Evolutionary conservation across 64 coral and sea anemone species (phyloP), one percentile per base, ranked within the genome.

Genomic region (Montipora foliosa): DNA sequence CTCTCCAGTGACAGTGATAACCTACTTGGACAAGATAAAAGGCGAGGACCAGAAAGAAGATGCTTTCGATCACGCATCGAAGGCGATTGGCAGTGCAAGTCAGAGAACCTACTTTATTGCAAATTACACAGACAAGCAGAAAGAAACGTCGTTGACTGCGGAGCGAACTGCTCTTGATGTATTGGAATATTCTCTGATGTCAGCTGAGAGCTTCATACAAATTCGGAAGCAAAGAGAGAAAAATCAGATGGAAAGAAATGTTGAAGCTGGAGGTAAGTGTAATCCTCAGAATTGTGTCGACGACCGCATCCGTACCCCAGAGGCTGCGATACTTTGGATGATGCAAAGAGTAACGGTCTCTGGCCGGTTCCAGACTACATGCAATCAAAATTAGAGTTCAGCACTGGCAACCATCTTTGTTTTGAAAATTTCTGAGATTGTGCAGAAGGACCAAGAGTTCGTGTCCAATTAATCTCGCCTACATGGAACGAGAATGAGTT

Each of bases 1-100:
- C 73, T 77, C 77, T 89, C 95, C 95, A 8, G 91, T 97, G 25
- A 94, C 95, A 0, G 95, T 94, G 14, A 92, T 97, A 76, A 97
- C 95, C 8, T 94, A 74, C 50, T 89, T 94, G 80, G 95, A 97
- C 79, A 89, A 84, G 58, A 10, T 97, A 21, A 91, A 84, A 91
- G 76, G 55, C 20, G 15, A 94, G 1, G 79, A 97, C 19, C 88
- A 91, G 0, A 79, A 86, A 44, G 88, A 94, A 6, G 70, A 60
- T 5, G 95, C 92, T 22, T 92, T 97, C 50, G 70, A n/a, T 50
- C 52, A 88, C 77, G 95, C 95, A 10, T 97, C 92, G 9, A 84
- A 76, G 66, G 95, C 95, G 10, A 92, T 89, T 44, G 95, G 95
- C 6, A 91, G 92, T 67, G 79, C 95, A 57, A 86, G 88, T 53